phyloP scores from a whole-genome alignment of 2,113 vertebrate species.

The Podilymbus podiceps region DNA sequence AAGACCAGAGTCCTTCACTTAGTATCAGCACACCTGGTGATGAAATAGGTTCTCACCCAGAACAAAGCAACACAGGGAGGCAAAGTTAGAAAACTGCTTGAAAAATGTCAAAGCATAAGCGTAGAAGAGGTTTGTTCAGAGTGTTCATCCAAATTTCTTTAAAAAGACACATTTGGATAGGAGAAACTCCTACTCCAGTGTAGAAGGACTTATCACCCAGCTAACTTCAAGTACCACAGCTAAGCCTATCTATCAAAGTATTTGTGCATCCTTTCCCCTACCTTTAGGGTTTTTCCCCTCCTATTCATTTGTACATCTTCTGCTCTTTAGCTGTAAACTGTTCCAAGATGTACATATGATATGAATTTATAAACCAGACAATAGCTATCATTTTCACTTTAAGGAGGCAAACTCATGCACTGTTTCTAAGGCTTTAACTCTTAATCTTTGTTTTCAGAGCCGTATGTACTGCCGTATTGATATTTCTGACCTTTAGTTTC shows the following conservation, averaged over 20 bases:
- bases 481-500: constrained; percentile 15
- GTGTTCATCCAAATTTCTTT: background rate
- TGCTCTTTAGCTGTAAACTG: background rate
- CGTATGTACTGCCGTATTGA: background rate
- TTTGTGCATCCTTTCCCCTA: background rate
- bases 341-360: constrained; percentile 11
- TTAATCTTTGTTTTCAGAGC: background rate
- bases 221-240: background rate
- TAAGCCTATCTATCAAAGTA: background rate
- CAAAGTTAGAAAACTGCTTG: background rate
- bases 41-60: background rate
- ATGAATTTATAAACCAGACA: constrained; percentile 21
- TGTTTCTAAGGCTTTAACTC: constrained; percentile 10
- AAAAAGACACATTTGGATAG: background rate
- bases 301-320: background rate
- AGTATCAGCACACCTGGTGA: background rate
- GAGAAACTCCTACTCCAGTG: background rate
- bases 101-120: background rate
- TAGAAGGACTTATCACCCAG: background rate
- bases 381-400: constrained; percentile 5
- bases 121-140: background rate
- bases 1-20: background rate
- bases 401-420: background rate
- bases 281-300: background rate
- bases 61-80: background rate